Base-by-base conservation (phyloP, 2,797 vertebrate genomes). In the Chelon labrosus region DNA sequence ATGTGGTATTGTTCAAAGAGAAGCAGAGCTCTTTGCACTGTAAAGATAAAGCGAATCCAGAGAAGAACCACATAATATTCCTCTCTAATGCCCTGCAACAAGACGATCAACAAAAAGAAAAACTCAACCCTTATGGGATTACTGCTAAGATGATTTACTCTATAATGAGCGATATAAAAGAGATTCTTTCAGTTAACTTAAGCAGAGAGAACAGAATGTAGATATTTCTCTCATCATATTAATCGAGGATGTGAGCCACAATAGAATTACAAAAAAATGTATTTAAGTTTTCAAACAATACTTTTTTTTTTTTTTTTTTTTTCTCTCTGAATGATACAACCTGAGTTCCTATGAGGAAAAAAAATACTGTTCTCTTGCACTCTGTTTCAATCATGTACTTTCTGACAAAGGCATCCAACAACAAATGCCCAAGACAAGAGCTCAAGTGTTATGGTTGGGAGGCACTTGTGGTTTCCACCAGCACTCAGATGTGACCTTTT, bases 401-500 rank as follows among this genome's bases (percentile, higher is more conserved):
- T 85, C 77, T 82, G 75, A 91, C 82, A 91, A 85, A 85, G 87
- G 85, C 75, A 86, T 89, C 79, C 83, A 82, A 83, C 85, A 92
- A 90, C 91, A 88, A 87, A 90, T 87, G 83, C 89, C 87, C 90
- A 90, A 92, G 92, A 92, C 88, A 90, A 89, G 86, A 91, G 92
- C 90, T 94, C 90, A 93, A 91, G 89, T 93, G 91, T 92, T 93
- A 77, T 92, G 91, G 86, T 84, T 82, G 85, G 86, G 75, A 91
- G 82, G 87, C 92, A 92, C 93, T 94, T 93, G 86, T 89, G 86
- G 84, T 92, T 91, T 94, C 85, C 89, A 92, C 83, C 91, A 92
- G 94, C 94, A 95, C 92, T 91, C 91, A 90, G 89, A 93, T 89
- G 85, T 94, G 93, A 94, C 93, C 94, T 94, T 93, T 93, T 86